Evolutionary conservation across 2,888 invertebrate species (phyloP), one percentile per base, ranked within the genome.

Genomic region (Rhagophthalmus giganteus): DNA sequence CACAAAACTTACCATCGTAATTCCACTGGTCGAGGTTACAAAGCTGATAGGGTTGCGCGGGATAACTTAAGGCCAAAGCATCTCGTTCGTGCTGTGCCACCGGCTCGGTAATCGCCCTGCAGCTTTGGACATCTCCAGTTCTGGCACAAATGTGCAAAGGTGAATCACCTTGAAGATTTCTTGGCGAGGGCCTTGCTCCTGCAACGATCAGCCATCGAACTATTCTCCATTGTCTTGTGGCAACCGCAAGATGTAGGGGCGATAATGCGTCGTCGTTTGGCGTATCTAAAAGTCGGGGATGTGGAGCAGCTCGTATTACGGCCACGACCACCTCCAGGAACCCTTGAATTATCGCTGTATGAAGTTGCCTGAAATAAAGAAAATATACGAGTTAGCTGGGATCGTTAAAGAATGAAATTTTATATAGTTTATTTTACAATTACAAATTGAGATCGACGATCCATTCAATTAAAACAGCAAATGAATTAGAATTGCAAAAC

Each of bases 181-280:
- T 78, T 33, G 81, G 76, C 26, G 77, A 79, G 1, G 85, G 76
- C 60, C 64, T 65, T 0, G 92, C 92, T 10, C 94, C 94, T 1
- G 90, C 90, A 15, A 86, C 79, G 15, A 94, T 81, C 49, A 95
- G 78, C 76, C 87, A 83, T 55, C 92, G 79, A 1, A 86, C 84
- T 33, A 94, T 81, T 31, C 81, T 79, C 25, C 86, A 79, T 70
- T 93, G 88, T 6, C 83, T 80, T 26, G 87, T 88, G 59, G 90
- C 77, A 1, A 90, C 90, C 0, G 94, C 91, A 54, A 94, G 76
- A 75, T 95, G 94, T n/a, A 95, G 75, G 0, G 94, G 86, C 1
- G 93, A 87, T 65, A 89, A 86, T 3, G 85, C 83, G 45, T 83
- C 80, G 74, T 91, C 87, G 74, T 95, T 95, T 39, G 83, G 80